A percentile compares a stretch with the other conserved stretches of the same genome.
These are phyloP conservation scores for Anarsia innoxiella DNA, from an alignment of 2,888 invertebrate species.

Conservation along the genomic window DNA sequence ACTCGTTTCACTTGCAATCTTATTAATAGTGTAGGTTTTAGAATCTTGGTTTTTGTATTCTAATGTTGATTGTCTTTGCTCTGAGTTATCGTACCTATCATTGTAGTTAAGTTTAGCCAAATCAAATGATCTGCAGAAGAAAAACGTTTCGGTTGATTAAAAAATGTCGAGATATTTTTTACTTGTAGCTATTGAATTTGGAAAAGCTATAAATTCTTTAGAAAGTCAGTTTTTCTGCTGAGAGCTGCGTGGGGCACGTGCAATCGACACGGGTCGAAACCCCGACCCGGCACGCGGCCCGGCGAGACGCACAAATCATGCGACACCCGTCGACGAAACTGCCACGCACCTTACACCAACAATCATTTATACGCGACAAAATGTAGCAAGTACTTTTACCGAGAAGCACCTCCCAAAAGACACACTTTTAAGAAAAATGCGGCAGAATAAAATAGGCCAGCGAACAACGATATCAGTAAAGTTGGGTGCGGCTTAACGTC, in stretches of 20 bases:
- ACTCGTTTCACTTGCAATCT: conserved; percentile 3
- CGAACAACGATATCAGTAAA: conserved; percentile 12
- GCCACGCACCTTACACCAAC: conserved; percentile 6
- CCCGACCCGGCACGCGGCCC: conserved; percentile 32
- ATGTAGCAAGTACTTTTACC: background rate
- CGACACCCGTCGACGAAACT: conserved; percentile 24
- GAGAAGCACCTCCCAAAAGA: background rate
- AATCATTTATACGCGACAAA: background rate
- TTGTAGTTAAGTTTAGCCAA: too few relatives aligned
- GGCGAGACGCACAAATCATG: conserved; percentile 61
- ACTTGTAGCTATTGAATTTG: too few relatives aligned
- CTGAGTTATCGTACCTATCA: too few relatives aligned
- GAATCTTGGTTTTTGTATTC: background rate
- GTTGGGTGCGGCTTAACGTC: conserved; percentile 13
- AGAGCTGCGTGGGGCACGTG: conserved; percentile 44
- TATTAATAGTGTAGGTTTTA: background rate
- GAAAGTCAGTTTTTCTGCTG: conserved; percentile 11
- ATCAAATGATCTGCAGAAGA: too few relatives aligned
- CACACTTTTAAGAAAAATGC: background rate
- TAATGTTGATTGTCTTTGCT: too few relatives aligned
- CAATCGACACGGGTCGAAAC: conserved; percentile 49
- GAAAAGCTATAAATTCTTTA: conserved; percentile 6
- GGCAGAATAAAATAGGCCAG: conserved; percentile 7
- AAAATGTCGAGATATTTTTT: too few relatives aligned
- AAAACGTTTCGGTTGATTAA: too few relatives aligned